These are phyloP conservation scores for Gambusia holbrooki DNA, from an alignment of 2,113 vertebrate genomes.

Conservation along the genomic window DNA sequence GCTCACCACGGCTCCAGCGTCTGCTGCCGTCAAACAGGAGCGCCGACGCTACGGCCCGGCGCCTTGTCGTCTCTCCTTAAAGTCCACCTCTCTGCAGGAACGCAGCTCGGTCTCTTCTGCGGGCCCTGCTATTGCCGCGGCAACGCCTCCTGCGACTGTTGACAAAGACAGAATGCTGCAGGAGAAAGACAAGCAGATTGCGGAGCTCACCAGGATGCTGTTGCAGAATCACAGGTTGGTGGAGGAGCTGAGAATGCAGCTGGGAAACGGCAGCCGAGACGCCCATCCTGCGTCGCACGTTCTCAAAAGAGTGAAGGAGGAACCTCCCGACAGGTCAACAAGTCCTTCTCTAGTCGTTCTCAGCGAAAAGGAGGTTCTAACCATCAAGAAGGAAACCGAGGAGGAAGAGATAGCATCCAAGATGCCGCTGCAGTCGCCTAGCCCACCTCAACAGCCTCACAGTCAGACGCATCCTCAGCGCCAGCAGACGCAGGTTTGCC, in stretches of 20 bases:
- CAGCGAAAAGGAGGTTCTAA: conserved; percentile 34
- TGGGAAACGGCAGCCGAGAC: conserved; percentile 81
- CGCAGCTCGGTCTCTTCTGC: conserved; percentile 36
- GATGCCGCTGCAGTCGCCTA: neutral
- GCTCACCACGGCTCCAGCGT: conserved; percentile 47
- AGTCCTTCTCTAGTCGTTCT: neutral
- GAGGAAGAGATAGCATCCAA: conserved; percentile 36
- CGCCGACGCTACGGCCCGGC: conserved; percentile 8
- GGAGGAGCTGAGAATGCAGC: conserved; percentile 86
- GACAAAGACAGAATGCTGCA: conserved; percentile 94
- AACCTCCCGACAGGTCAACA: conserved; percentile 51
- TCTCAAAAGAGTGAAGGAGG: conserved; percentile 58
- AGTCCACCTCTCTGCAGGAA: conserved; percentile 36
- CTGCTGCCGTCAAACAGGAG: conserved; percentile 84
- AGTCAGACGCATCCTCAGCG: neutral
- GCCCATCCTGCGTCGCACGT: conserved; percentile 23
- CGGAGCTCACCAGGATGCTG: conserved; percentile 90
- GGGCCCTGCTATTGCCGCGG: conserved; percentile 26
- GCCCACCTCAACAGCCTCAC: neutral
- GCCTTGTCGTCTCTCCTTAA: conserved; percentile 54
- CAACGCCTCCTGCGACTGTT: conserved; percentile 42
- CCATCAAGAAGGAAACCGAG: conserved; percentile 64
- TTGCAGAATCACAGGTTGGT: conserved; percentile 92
- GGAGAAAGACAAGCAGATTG: conserved; percentile 93
- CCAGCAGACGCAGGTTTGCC: neutral